Evolutionary conservation across 1,140 invertebrate species (phyloP), one percentile per base, ranked within the genome.

Genomic region (Drosophila neocordata): DNA sequence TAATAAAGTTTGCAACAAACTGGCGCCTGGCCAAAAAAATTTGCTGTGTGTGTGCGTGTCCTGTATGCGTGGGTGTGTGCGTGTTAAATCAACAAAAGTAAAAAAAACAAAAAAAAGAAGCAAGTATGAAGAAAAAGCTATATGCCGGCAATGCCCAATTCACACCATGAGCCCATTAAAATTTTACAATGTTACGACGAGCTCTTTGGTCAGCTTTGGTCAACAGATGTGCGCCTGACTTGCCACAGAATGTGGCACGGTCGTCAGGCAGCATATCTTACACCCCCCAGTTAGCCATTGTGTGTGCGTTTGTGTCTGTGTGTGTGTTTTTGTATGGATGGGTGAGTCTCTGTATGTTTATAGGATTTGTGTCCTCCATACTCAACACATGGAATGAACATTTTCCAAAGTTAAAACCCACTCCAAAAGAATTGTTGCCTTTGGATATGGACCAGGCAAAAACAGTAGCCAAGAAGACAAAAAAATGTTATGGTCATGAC

Each of bases 401-500:
- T 56, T 56, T 56, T 56, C 53, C 53, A 56, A 56, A 56, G 53
- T 56, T 56, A 56, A 56, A 34, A 9, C 52, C 52, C 53, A 27
- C 13, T 27, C 9, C 34, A 15, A 62, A 64, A 64, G 62, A 83
- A 70, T 69, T 64, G 65, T 77, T 77, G 73, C 77, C 81, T 56
- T 79, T 85, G 81, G 74, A 77, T 85, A 79, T 77, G 77, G 60
- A 80, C 59, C 38, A 57, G 77, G 70, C 62, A 65, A 68, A 73
- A 70, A 79, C 51, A 24, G 8, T 13, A 35, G 13, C 15, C 13
- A 34, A 31, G 13, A 2, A 27, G 24, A 53, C 1, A 55, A 56
- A 18, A 56, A 56, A 18, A 11, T 13, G 2, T 34, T 15, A 9
- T 7, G 37, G 12, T 0, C 8, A 20, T 48, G 41, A 48, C 15